Base-by-base conservation (phyloP, 2,797 vertebrate species). In the Falco biarmicus region DNA sequence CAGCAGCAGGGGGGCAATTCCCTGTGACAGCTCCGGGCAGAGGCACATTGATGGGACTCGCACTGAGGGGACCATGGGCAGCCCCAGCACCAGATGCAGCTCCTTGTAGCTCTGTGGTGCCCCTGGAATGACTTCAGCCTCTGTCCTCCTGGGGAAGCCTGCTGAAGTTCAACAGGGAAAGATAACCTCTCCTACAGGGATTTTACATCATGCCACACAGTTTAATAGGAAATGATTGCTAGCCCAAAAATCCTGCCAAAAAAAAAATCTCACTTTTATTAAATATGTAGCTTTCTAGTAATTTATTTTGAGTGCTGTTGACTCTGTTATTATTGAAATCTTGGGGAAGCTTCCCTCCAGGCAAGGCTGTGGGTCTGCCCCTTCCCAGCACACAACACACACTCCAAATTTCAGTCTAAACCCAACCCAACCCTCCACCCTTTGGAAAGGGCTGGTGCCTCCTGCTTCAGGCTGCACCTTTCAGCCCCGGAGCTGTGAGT, bases 1-100 rank as follows among this genome's bases (percentile, higher is more conserved):
- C 41, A 84, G 70, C 66, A 73, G 28, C 17, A 37, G 47, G 1
- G 6, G 7, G 9, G 5, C 3, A 2, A 37, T 82, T 84, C 21
- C 75, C 25, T 0, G 0, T 17, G 47, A 84, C 50, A 90, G 37
- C 45, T 16, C 15, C 2, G 4, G 61, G 71, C 68, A 80, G 79
- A 74, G 57, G 60, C 43, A 84, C 8, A 12, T 21, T 0, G 0
- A 28, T 1, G 3, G 37, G 39, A 31, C n/a, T 69, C 1, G 3
- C 45, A 71, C 21, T 43, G 56, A 77, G 50, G 61, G n/a, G 21
- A 12, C 29, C 29, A 43, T 3, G 24, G 50, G 43, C 50, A 76
- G 53, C 29, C 65, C 31, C 28, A 34, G 65, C 17, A 17, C 17
- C 69, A 51, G 47, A 25, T 1, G 0, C 41, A 80, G 68, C 37